Base-by-base conservation (phyloP, 1,140 invertebrate genomes). In the Caenorhabditis remanei region DNA sequence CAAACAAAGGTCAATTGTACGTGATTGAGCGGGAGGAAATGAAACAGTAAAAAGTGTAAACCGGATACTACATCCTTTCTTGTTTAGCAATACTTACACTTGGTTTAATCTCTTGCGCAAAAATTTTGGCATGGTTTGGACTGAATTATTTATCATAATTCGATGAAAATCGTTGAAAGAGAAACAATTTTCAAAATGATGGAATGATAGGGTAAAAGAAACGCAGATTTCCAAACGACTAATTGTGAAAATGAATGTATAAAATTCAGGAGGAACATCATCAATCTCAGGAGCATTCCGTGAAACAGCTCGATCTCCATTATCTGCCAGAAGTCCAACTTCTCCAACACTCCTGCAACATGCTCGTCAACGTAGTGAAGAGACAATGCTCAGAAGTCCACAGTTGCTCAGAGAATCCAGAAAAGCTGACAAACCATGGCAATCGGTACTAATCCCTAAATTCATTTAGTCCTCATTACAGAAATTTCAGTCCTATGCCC, bases 341-440 rank as follows among this genome's bases (percentile, higher is more conserved):
- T 88, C 87, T 43, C 87, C 87, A 41, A 85, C 87, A 53, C 84
- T 88, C 14, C 67, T 88, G 16, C 83, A 84, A 53, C 83, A 85
- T 82, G 87, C 87, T 48, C 24, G 87, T 11, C 87, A 88, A 65
- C 56, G 87, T 19, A 63, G 55, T 50, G 84, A 85, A n/a, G 87
- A 88, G 58, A 50, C 85, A 9, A 71, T 71, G 53, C 86, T 58
- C 24, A 75, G 67, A 53, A 87, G 86, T 55, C 86, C 86, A 16
- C 75, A 71, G n/a, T 61, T 87, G 14, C 79, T 87, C 41, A 83
- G 86, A 71, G 86, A 87, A 40, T 58, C 75, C 21, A 32, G 85
- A 75, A 67, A 63, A 32, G 41, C 65, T 14, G 85, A 86, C n/a
- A 65, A 87, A 56, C 82, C 82, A 32, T 83, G 75, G 82, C 75